These are phyloP conservation scores for Fistularia tabacaria DNA, from an alignment of 2,797 vertebrate genomes.

Conservation along the genomic window DNA sequence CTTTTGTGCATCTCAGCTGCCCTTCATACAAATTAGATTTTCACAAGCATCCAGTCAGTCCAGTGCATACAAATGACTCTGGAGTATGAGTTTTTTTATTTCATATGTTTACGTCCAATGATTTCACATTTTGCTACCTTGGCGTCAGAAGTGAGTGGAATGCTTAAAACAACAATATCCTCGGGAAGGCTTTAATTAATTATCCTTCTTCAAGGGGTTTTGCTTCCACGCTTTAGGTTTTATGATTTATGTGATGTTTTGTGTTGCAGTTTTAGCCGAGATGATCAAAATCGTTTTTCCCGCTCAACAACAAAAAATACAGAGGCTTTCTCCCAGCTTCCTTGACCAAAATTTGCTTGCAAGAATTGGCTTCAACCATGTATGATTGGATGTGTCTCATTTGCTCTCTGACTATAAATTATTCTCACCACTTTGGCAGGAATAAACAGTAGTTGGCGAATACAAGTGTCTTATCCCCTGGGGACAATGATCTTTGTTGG, in stretches of 20 bases:
- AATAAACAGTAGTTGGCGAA: constrained; percentile 8
- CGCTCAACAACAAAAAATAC: too few species aligned
- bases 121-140: too few species aligned
- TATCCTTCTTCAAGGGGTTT: too few species aligned
- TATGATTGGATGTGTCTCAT: background rate
- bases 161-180: too few species aligned
- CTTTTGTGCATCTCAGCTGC: background rate
- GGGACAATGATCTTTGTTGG: constrained; percentile 33
- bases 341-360: constrained; percentile 4
- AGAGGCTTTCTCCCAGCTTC: background rate
- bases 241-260: background rate
- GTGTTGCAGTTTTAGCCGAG: background rate
- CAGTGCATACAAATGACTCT: too few species aligned
- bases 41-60: too few species aligned
- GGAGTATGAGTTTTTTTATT: too few species aligned
- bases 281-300: background rate
- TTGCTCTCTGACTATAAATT: constrained; percentile 31
- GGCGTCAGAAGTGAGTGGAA: too few species aligned
- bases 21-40: too few species aligned
- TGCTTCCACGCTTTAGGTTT: too few species aligned
- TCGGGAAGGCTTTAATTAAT: too few species aligned
- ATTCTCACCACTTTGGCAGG: constrained; percentile 29
- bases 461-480: constrained; percentile 22
- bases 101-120: too few species aligned
- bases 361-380: background rate